These are phyloP conservation scores for Orthonychiurus folsomi DNA, from an alignment of 2,888 invertebrate genomes.

Conservation along the genomic window DNA sequence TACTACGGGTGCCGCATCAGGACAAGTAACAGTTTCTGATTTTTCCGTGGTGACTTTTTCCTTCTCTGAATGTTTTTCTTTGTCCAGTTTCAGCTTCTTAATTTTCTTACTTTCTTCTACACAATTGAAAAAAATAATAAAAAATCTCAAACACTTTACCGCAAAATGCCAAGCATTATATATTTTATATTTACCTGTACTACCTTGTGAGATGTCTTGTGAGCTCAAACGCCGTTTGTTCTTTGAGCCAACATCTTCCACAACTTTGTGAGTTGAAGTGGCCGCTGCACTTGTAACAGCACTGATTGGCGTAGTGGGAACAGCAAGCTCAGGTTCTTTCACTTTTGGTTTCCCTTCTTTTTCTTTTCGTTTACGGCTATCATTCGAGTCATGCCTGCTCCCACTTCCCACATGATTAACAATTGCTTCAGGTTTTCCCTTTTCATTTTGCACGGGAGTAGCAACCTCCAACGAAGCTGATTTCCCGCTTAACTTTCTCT, in stretches of 20 bases:
- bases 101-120: conserved; percentile 29
- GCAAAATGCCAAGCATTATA: too few species aligned
- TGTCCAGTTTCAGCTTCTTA: conserved; percentile 36
- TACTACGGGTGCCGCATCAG: conserved; percentile 5
- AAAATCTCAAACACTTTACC: too few species aligned
- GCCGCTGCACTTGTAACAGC: conserved; percentile 29
- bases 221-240: conserved; percentile 35
- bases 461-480: conserved; percentile 16
- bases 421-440: background rate
- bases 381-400: conserved; percentile 26
- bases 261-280: conserved; percentile 27
- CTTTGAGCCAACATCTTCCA: conserved; percentile 31
- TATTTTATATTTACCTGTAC: conserved; percentile 13
- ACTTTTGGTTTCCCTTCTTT: conserved; percentile 32
- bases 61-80: conserved; percentile 19
- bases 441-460: background rate
- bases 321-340: conserved; percentile 17
- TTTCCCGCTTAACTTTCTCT: conserved; percentile 22
- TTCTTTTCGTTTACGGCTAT: conserved; percentile 29
- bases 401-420: conserved; percentile 41
- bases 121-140: background rate
- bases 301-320: conserved; percentile 12
- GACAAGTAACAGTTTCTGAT: background rate
- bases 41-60: background rate
- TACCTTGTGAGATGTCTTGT: too few species aligned